Conservation (phyloP, 2,888 invertebrate species). For the Unio delphinus region DNA sequence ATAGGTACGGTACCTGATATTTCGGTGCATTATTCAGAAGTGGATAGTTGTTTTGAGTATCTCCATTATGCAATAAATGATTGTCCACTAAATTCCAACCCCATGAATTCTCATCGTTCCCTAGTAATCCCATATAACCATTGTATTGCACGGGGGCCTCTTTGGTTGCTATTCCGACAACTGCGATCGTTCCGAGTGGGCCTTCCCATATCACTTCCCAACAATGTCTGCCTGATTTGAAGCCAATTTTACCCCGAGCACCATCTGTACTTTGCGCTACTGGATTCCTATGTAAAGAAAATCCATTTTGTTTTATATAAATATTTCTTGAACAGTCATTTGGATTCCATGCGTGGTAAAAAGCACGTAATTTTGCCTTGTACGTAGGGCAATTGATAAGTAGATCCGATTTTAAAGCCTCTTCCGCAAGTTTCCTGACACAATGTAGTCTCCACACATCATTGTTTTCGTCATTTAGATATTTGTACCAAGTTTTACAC, state of each 20-base stretch:
- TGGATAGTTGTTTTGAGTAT: conserved; percentile 94
- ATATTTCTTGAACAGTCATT: conserved; percentile 97
- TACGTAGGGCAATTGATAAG: conserved; percentile 89
- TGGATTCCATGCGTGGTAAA: conserved; percentile 96
- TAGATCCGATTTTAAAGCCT: conserved; percentile 90
- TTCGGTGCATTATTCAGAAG: conserved; percentile 95
- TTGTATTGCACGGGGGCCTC: conserved; percentile 94
- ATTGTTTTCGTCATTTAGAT: conserved; percentile 92
- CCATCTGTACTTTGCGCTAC: conserved; percentile 99
- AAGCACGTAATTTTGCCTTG: conserved; percentile 91
- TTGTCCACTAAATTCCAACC: conserved; percentile 99
- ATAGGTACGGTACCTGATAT: conserved; percentile 82
- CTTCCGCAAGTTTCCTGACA: conserved; percentile 87
- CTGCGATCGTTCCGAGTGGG: conserved; percentile 97
- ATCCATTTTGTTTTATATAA: conserved; percentile 96
- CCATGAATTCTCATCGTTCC: conserved; percentile 98
- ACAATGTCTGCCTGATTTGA: conserved; percentile 91
- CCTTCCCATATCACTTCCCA: conserved; percentile 99
- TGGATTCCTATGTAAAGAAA: conserved; percentile 97
- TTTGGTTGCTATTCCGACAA: conserved; percentile 80
- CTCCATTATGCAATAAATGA: conserved; percentile 95
- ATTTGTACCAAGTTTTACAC: conserved; percentile 93
- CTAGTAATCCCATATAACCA: conserved; percentile 94
- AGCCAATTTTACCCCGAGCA: conserved; percentile 86
- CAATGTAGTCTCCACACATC: conserved; percentile 96